Base-by-base conservation (phyloP, 2,888 invertebrate genomes). In the Gibbula magus region DNA sequence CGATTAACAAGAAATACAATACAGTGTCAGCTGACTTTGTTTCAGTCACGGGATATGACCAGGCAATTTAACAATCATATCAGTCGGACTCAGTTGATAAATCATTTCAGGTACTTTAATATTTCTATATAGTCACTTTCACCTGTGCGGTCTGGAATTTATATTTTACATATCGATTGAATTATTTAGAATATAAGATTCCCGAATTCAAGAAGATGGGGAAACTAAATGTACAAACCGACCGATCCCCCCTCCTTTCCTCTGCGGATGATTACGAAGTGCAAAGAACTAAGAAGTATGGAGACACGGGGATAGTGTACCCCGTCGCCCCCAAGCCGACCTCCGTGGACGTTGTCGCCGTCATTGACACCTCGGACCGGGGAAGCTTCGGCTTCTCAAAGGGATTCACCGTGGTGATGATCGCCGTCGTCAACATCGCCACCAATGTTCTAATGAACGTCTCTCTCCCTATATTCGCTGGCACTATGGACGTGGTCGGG, bases 391-490 rank as follows among this genome's bases (percentile, higher is more conserved):
- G 78, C 18, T 8, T 84, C 3, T 79, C 84, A 13, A 80, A 74
- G 56, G 70, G 79, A 1, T 35, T 75, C 16, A 56, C 82, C 10
- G 86, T 83, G 53, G 54, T 81, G 13, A 77, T 82, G 35, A 54
- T 84, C 39, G 84, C 84, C 3, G 35, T 86, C 10, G 22, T 83
- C 2, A 86, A 82, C 66, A 83, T 88, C 3, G n/a, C 83, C 7
- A 78, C 82, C 7, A 88, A 85, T 73, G 87, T 87, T 0, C 53
- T 79, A 3, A 84, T 86, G 79, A 86, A 86, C 56, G 86, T 85
- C 4, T 78, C 83, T 2, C 76, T 88, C 52, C 88, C 88, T 0
- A 79, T 88, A 8, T 86, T 84, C 75, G 85, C 88, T 0, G 86
- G 81, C 2, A 85, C 86, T 13, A 86, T 86, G 85, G 79, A 83